A percentile compares a stretch with the other conserved stretches of the same genome.
Evolutionary conservation across 2,888 invertebrate genomes (phyloP).

Genomic region (Lasioglossum oenotherae): DNA sequence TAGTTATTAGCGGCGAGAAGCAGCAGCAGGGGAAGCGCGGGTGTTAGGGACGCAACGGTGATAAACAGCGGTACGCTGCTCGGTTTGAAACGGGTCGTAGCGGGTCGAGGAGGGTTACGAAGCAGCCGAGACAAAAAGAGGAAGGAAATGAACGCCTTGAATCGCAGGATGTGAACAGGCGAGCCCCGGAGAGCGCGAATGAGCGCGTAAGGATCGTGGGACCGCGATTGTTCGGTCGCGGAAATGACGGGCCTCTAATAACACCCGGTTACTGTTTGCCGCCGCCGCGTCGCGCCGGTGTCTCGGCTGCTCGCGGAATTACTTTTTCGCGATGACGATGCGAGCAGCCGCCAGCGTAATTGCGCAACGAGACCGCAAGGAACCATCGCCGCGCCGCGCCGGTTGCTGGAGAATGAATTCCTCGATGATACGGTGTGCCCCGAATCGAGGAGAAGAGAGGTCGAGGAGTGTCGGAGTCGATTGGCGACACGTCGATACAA

Average conservation of each 20-base stretch:
- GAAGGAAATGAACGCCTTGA: slow-evolving; percentile 74
- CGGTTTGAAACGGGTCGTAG: neutral
- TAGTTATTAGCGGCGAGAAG: neutral
- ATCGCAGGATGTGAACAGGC: slow-evolving; percentile 83
- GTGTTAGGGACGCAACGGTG: neutral
- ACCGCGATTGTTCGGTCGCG: slow-evolving; percentile 75
- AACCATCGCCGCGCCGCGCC: neutral
- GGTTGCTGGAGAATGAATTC: slow-evolving; percentile 26
- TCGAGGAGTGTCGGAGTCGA: neutral
- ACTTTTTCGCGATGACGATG: slow-evolving; percentile 37
- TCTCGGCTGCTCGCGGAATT: slow-evolving; percentile 33
- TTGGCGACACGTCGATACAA: slow-evolving; percentile 2
- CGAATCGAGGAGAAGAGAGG: neutral
- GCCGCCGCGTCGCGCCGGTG: slow-evolving; percentile 35
- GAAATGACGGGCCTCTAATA: slow-evolving; percentile 66
- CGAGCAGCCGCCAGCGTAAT: slow-evolving; percentile 27
- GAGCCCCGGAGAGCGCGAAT: slow-evolving; percentile 66
- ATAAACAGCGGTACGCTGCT: neutral
- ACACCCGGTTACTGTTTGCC: slow-evolving; percentile 49
- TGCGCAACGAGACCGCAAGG: slow-evolving; percentile 17
- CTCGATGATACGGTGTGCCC: neutral
- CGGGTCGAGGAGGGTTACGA: slow-evolving; percentile 23
- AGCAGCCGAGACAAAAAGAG: slow-evolving; percentile 69
- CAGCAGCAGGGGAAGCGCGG: neutral
- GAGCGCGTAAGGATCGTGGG: slow-evolving; percentile 75